phyloP scores from a whole-genome alignment of 2,113 vertebrate genomes.

The Mionectes macconnelli region DNA sequence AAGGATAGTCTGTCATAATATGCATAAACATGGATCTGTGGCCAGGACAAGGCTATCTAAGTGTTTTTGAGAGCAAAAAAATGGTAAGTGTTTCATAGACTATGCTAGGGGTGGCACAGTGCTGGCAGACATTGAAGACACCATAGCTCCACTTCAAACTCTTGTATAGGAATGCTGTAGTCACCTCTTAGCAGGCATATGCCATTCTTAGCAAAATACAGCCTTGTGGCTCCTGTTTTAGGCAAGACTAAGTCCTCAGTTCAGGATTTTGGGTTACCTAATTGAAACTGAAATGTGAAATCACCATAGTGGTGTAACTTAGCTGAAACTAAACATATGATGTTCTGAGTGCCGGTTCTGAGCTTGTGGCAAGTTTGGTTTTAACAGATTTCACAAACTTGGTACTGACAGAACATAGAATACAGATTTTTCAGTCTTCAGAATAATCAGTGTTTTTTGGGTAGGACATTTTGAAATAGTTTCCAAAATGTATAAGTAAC shows the following conservation, averaged over 20 bases:
- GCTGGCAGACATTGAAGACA: background rate
- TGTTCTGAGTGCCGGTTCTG: background rate
- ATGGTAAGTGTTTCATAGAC: background rate
- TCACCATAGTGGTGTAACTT: background rate
- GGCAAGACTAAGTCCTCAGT: background rate
- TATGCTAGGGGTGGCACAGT: accelerated
- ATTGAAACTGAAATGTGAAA: background rate
- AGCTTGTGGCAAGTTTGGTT: background rate
- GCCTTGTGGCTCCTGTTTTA: background rate
- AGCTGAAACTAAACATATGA: background rate
- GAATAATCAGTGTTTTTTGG: background rate
- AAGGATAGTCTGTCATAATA: background rate
- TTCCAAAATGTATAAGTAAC: background rate
- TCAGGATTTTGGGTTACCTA: background rate
- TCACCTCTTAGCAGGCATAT: background rate
- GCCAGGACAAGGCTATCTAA: background rate
- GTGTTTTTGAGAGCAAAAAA: background rate
- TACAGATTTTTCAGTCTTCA: background rate
- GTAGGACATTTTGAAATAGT: background rate
- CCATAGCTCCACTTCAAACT: background rate
- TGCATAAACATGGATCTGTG: background rate
- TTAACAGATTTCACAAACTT: background rate
- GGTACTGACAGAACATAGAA: background rate
- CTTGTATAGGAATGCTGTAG: background rate
- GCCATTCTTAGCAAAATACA: background rate